Percentiles rank a stretch among this genome's conserved stretches.
These are phyloP conservation scores for Sepiola atlantica DNA, from an alignment of 2,888 invertebrate species.

Conservation along the genomic window DNA sequence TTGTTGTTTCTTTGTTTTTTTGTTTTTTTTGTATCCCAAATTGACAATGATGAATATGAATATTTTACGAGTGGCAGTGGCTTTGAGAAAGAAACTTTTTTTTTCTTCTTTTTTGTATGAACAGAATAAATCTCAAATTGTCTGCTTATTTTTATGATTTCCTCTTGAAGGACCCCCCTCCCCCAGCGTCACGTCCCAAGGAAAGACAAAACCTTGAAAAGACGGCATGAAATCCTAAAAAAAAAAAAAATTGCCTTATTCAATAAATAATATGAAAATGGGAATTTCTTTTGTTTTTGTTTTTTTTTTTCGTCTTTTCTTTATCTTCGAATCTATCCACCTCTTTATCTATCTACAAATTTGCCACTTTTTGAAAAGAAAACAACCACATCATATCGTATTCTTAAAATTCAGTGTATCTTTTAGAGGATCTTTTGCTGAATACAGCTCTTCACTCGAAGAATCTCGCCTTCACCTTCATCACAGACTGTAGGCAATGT, in stretches of 20 bases:
- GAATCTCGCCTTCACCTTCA: too few relatives aligned
- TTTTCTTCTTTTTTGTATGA: neutral
- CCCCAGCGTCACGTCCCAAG: neutral
- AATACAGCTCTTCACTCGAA: too few relatives aligned
- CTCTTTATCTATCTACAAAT: neutral
- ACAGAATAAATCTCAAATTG: neutral
- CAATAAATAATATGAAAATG: conserved; percentile 13
- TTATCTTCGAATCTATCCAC: too few relatives aligned
- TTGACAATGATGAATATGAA: neutral
- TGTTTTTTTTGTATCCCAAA: neutral
- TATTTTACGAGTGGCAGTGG: neutral
- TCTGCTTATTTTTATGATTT: conserved; percentile 1
- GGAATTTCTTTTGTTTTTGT: neutral
- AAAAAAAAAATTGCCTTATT: neutral
- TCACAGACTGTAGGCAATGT: too few relatives aligned
- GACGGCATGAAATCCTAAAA: neutral
- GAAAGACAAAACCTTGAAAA: neutral
- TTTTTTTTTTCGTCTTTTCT: neutral
- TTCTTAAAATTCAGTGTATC: too few relatives aligned
- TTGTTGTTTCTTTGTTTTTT: neutral
- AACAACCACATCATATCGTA: too few relatives aligned
- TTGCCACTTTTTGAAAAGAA: too few relatives aligned
- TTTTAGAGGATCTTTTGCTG: too few relatives aligned
- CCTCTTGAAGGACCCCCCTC: neutral
- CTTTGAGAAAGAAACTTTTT: neutral